Evolutionary conservation across 2,113 vertebrate genomes (phyloP).

Genomic region (Mormyrus lacerda): DNA sequence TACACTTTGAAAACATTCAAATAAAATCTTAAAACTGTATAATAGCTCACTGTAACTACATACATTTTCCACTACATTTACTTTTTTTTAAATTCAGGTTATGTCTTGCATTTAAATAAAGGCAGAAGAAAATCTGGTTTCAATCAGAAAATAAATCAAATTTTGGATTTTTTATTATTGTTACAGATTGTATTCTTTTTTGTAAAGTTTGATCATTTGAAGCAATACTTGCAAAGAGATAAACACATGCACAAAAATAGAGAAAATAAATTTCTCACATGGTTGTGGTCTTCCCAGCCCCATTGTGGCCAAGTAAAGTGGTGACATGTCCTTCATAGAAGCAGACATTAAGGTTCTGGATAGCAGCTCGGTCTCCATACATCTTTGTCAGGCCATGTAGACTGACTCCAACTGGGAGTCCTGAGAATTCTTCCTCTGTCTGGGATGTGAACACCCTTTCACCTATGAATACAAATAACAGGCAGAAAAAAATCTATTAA

Average conservation of each 20-base stretch:
- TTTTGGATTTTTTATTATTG: background rate
- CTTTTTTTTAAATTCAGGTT: background rate
- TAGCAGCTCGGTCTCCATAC: constrained; percentile 73
- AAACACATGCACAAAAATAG: background rate
- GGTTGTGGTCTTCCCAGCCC: constrained; percentile 94
- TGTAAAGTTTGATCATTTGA: background rate
- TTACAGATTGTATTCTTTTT: background rate
- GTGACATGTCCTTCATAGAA: constrained; percentile 94
- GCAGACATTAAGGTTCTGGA: constrained; percentile 80
- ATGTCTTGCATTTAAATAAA: background rate
- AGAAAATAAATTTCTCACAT: constrained; percentile 63
- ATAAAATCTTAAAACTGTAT: background rate
- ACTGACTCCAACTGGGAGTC: constrained; percentile 75
- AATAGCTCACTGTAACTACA: background rate
- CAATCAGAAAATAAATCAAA: background rate
- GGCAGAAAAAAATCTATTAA: background rate
- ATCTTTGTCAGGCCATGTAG: constrained; percentile 81
- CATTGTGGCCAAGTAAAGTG: constrained; percentile 87
- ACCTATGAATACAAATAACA: constrained; percentile 36
- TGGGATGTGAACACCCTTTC: constrained; percentile 48
- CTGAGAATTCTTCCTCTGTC: constrained; percentile 65
- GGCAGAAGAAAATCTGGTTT: background rate
- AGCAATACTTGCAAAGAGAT: background rate
- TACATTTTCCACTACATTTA: background rate
- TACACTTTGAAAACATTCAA: background rate